Percentiles rank a stretch among this genome's conserved stretches.
Conservation (phyloP, 2,113 vertebrate species). For the Rhinopomastus cyanomelas region DNA sequence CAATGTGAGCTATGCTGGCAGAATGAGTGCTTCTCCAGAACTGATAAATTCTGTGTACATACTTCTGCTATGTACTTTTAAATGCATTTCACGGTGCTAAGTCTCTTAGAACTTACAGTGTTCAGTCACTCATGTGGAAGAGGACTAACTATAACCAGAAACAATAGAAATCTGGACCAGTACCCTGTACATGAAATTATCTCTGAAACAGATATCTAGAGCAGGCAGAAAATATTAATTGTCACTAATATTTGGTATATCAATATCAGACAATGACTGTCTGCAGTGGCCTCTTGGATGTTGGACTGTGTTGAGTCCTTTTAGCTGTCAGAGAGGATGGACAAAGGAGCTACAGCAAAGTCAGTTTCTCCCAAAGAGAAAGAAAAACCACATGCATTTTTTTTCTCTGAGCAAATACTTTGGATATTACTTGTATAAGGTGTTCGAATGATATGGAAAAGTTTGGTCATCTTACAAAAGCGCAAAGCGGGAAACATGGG, state of each 20-base stretch:
- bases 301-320: not conserved
- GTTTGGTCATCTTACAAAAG: not conserved
- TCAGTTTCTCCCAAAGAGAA: not conserved
- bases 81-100: not conserved
- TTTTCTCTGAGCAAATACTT: not conserved
- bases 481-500: not conserved
- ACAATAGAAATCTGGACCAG: not conserved
- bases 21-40: not conserved
- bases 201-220: not conserved
- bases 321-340: not conserved
- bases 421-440: not conserved
- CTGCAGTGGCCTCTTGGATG: not conserved
- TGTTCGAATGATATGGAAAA: not conserved
- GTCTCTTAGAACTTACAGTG: not conserved
- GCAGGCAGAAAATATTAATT: not conserved
- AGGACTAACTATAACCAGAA: not conserved
- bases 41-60: not conserved
- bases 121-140: not conserved
- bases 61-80: not conserved
- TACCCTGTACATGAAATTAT: not conserved
- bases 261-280: not conserved
- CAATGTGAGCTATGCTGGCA: fast-evolving
- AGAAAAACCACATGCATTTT: not conserved
- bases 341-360: not conserved
- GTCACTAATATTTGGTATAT: not conserved